Base-by-base conservation (phyloP, 2,113 vertebrate species). In the Rhea americana region DNA sequence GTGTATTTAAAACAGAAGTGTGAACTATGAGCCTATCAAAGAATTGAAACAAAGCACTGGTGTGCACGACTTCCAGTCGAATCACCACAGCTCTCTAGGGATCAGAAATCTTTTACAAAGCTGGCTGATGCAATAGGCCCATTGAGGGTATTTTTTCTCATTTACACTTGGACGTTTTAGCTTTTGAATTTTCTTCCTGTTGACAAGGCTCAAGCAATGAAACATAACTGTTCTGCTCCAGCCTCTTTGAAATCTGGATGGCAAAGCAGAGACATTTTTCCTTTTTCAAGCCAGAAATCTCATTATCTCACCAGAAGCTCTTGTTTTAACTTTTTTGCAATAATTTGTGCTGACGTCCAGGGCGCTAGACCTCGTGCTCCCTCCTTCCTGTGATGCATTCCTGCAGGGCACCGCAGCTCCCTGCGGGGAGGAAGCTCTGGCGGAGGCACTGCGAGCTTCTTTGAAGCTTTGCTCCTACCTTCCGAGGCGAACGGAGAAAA, bases 401-500 rank as follows among this genome's bases (percentile, higher is more conserved):
- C 26, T 24, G 25, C 25, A 26, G 7, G 50, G 30, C 37, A 30
- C 13, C 19, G 47, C 43, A 5, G 55, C 55, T 28, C 41, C 16
- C 9, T 12, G 4, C 22, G 5, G 73, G 53, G 61, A 5, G 21
- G 48, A 17, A 61, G 75, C 35, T 53, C 62, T 32, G 3, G 9
- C 0, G 0, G 7, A 7, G 45, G 24, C 75, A 45, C 30, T 9
- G 26, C 5, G 4, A 15, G 13, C 25, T 62, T 45, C 39, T 67
- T 55, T n/a, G 41, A 20, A 47, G 17, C 32, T 30, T 45, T 51
- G 2, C 15, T 16, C 9, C 6, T 0, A 0, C 35, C 8, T 72
- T 43, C 61, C 50, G 51, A 62, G 39, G 9, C 66, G n/a, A 8
- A 77, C 8, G 24, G 66, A 68, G n/a, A 78, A 89, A 28, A 5